Evolutionary conservation across 2,888 invertebrate genomes (phyloP).

Genomic region (Aleiodes testaceus): DNA sequence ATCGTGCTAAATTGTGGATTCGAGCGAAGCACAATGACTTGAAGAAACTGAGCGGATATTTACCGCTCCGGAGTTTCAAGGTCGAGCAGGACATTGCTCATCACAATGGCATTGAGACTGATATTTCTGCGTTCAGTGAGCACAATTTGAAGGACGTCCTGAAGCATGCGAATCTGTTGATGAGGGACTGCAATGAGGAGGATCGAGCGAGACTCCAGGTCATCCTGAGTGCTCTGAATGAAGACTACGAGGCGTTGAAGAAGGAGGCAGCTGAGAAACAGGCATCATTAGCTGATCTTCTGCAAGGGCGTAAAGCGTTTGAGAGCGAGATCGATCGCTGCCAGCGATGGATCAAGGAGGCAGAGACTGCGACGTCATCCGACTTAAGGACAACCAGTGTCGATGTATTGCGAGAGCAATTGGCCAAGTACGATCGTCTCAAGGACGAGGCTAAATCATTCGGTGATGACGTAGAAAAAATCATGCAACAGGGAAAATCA

Average conservation of each 20-base stretch:
- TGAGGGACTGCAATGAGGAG: slow-evolving; percentile 86
- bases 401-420: slow-evolving; percentile 89
- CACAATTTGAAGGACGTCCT: slow-evolving; percentile 83
- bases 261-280: slow-evolving; percentile 84
- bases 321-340: slow-evolving; percentile 87
- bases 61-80: slow-evolving; percentile 85
- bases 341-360: slow-evolving; percentile 92
- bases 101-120: slow-evolving; percentile 83
- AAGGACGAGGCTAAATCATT: slow-evolving; percentile 83
- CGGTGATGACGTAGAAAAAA: slow-evolving; percentile 82
- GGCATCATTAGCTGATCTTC: slow-evolving; percentile 81
- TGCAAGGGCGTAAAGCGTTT: slow-evolving; percentile 86
- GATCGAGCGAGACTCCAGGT: slow-evolving; percentile 80
- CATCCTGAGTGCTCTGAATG: slow-evolving; percentile 80
- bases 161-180: slow-evolving; percentile 84
- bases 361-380: slow-evolving; percentile 88
- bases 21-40: slow-evolving; percentile 84
- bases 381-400: slow-evolving; percentile 87
- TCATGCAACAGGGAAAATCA: slow-evolving; percentile 86
- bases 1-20: slow-evolving; percentile 87
- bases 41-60: slow-evolving; percentile 83
- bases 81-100: slow-evolving; percentile 88
- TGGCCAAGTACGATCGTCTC: slow-evolving; percentile 88
- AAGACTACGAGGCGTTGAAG: slow-evolving; percentile 82
- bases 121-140: slow-evolving; percentile 85